Percentiles rank a stretch among this genome's conserved stretches.
Evolutionary conservation across 2,797 vertebrate species (phyloP).

Genomic region (Onychomys leucogaster): DNA sequence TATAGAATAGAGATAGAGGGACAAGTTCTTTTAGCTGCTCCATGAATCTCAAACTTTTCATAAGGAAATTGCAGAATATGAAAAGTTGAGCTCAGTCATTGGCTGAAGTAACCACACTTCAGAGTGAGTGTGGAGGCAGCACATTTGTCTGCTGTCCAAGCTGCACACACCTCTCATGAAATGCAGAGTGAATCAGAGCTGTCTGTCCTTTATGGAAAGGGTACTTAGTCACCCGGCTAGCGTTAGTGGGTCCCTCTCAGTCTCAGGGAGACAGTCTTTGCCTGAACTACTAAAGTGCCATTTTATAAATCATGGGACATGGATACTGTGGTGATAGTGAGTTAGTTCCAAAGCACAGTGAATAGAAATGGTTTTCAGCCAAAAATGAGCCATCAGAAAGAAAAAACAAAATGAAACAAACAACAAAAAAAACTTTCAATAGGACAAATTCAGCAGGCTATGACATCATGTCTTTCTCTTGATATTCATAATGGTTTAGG

Average conservation of each 20-base stretch:
- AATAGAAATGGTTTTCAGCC: background rate
- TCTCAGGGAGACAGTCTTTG: background rate
- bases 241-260: background rate
- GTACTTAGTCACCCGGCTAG: background rate
- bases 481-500: background rate
- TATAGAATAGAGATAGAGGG: too few species aligned
- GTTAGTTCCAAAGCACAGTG: background rate
- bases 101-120: background rate
- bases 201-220: background rate
- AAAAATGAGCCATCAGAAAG: background rate
- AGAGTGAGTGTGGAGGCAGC: background rate
- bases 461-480: background rate
- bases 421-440: background rate
- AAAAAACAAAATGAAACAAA: background rate
- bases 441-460: background rate
- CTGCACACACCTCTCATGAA: background rate
- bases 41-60: background rate
- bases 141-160: background rate
- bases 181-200: background rate
- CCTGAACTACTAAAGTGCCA: background rate
- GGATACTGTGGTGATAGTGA: background rate
- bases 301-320: background rate
- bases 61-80: background rate
- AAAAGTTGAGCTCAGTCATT: accelerated
- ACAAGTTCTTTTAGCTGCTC: background rate